Base-by-base conservation (phyloP, 2,888 invertebrate genomes). In the Bruchidius siliquastri region DNA sequence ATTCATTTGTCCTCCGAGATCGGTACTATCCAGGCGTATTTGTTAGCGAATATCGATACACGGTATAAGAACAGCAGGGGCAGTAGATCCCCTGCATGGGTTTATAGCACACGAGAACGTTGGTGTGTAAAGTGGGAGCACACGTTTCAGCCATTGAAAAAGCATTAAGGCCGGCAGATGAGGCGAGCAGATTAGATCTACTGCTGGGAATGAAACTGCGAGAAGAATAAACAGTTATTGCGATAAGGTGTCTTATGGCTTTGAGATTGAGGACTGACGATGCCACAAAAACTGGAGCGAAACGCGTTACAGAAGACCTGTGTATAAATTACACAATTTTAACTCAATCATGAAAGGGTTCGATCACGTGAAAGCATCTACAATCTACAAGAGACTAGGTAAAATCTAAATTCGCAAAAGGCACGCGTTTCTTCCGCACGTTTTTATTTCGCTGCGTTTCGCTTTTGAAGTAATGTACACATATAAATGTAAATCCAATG, bases 391-490 rank as follows among this genome's bases (percentile, higher is more conserved):
- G 3, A 8, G 26, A 2, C 26, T 26, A 26, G 26, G 8, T 8
- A 26, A 2, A 26, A 79, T 79, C 77, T 76, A 78, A 79, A 78
- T 78, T 77, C 78, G 72, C 75, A 69, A 72, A 74, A 74, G 78
- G 75, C 76, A 72, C 75, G 22, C 71, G 72, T 76, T n/a, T 73
- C 76, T 77, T 79, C 78, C 78, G 77, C 78, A 79, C 77, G 77
- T 78, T 79, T 79, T 79, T 79, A 74, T 75, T 77, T 74, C 67
- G 69, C 21, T 66, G 73, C 71, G 74, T 69, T 72, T 72, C 72
- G 72, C 71, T 74, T 75, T 75, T 74, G 75, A 77, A 74, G 75
- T 74, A 75, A 72, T 72, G 72, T 72, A 49, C 49, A 49, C 49
- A 49, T 49, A 75, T 75, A 77, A 77, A 77, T 77, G 77, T 74